Conservation (phyloP, 2,888 invertebrate species). For the Homarus gammarus region DNA sequence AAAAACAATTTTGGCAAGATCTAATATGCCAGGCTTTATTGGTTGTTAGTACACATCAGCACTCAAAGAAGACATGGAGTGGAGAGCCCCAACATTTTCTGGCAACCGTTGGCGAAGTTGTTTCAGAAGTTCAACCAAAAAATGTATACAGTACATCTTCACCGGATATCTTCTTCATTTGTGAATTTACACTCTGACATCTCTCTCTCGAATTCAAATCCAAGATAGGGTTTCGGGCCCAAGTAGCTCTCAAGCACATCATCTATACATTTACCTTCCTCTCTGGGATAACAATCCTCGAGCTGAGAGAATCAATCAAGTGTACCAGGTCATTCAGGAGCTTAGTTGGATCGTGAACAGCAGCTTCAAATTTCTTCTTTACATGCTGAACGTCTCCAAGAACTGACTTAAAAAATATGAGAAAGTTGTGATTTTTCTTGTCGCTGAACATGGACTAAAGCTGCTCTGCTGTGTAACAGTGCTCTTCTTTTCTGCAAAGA, state of each 20-base stretch:
- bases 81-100: not conserved
- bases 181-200: not conserved
- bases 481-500: not conserved
- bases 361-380: too few species aligned
- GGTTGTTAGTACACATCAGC: conserved; percentile 2
- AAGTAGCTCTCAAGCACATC: conserved; percentile 1
- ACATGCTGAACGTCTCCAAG: too few species aligned
- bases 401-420: too few species aligned
- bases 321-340: too few species aligned
- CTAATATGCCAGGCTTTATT: conserved; percentile 9
- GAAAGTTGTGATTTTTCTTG: too few species aligned
- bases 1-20: conserved; percentile 14
- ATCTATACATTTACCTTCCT: not conserved
- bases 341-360: too few species aligned
- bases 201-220: conserved; percentile 15
- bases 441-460: too few species aligned
- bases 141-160: not conserved
- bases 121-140: not conserved
- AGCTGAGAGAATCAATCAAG: too few species aligned
- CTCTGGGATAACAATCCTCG: not conserved
- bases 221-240: not conserved
- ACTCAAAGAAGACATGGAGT: conserved; percentile 15
- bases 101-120: conserved; percentile 9
- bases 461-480: too few species aligned
- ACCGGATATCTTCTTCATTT: not conserved